Conservation (phyloP, 2,888 invertebrate genomes). For the Eutolmus rufibarbis region DNA sequence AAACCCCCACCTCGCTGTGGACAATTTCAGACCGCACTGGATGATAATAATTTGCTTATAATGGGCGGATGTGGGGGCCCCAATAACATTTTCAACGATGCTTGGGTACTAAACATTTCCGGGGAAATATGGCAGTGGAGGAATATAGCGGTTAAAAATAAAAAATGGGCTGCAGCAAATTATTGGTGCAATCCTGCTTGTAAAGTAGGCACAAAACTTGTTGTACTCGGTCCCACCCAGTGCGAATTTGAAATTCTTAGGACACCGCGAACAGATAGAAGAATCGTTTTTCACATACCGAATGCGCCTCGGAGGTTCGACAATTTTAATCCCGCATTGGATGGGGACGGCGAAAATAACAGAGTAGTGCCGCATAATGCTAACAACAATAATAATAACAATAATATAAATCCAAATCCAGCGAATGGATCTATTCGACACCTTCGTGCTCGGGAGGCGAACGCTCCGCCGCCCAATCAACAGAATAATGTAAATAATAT, state of each 20-base stretch:
- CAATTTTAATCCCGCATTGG: not conserved
- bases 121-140: slow-evolving; percentile 77
- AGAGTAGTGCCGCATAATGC: not conserved
- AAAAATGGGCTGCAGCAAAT: slow-evolving; percentile 82
- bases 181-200: slow-evolving; percentile 96
- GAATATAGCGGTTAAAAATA: slow-evolving; percentile 77
- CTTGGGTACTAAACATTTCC: slow-evolving; percentile 86
- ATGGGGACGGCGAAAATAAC: not conserved
- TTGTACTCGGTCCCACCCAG: slow-evolving; percentile 68
- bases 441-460: not conserved
- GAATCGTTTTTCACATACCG: not conserved
- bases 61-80: slow-evolving; percentile 89
- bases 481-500: slow-evolving; percentile 24
- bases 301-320: slow-evolving; percentile 15
- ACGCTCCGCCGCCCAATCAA: not conserved
- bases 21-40: slow-evolving; percentile 87
- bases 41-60: slow-evolving; percentile 79
- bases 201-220: slow-evolving; percentile 76
- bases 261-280: slow-evolving; percentile 54
- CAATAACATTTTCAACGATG: slow-evolving; percentile 85
- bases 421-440: not conserved
- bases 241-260: slow-evolving; percentile 62
- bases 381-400: not conserved
- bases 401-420: not conserved
- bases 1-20: slow-evolving; percentile 88